Conservation (phyloP, 2,797 vertebrate genomes). For the Chelmon rostratus region DNA sequence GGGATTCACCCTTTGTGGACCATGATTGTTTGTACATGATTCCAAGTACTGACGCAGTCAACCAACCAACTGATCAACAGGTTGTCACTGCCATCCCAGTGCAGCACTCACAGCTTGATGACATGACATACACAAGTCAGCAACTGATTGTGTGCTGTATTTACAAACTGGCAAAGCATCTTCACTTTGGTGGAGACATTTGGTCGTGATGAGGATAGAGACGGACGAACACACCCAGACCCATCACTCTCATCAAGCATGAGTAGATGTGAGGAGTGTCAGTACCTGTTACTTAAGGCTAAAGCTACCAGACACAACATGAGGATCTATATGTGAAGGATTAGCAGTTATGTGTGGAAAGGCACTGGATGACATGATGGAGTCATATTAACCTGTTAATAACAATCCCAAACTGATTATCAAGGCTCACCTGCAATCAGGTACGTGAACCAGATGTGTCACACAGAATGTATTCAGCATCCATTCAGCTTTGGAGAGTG, state of each 20-base stretch:
- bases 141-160: neutral
- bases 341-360: neutral
- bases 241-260: conserved; percentile 14
- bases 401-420: neutral
- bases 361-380: neutral
- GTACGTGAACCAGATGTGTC: neutral
- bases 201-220: neutral
- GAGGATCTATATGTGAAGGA: neutral
- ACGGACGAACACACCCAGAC: neutral
- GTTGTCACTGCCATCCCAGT: neutral
- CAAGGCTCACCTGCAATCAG: neutral
- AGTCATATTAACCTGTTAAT: too few relatives aligned
- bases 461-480: neutral
- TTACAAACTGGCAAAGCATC: neutral
- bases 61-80: neutral
- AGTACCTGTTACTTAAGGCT: conserved; percentile 16
- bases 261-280: neutral
- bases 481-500: neutral
- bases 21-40: too few relatives aligned
- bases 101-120: neutral
- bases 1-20: neutral
- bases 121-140: neutral
- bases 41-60: neutral
- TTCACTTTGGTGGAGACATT: neutral
- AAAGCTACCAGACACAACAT: conserved; percentile 2